Percentiles rank a stretch among this genome's conserved stretches.
Evolutionary conservation across 2,113 vertebrate genomes (phyloP).

Genomic region (Hydrolagus affinis): DNA sequence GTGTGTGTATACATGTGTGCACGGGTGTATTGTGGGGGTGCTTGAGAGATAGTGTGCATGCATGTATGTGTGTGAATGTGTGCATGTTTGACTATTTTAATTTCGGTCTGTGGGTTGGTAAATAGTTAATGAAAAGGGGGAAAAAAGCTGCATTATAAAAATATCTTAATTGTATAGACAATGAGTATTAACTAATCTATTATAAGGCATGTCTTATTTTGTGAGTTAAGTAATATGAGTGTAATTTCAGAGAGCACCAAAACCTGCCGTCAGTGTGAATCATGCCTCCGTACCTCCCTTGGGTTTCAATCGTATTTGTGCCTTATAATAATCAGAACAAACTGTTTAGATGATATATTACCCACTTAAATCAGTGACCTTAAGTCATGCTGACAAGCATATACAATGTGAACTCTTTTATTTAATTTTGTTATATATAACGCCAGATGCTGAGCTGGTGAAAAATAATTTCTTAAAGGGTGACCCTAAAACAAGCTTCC

Average conservation of each 20-base stretch:
- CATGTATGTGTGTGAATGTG: too few relatives aligned
- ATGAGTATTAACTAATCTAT: background rate
- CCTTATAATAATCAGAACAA: slow-evolving; percentile 12
- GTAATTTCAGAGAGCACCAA: background rate
- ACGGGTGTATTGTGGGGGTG: too few relatives aligned
- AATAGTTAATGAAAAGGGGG: background rate
- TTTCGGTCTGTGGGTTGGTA: too few relatives aligned
- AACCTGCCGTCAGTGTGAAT: background rate
- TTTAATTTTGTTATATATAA: background rate
- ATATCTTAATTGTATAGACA: background rate
- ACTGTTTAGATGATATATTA: slow-evolving; percentile 1
- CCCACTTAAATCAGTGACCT: background rate
- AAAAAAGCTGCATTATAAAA: background rate
- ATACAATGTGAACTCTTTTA: background rate
- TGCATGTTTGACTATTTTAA: too few relatives aligned
- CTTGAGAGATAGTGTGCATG: too few relatives aligned
- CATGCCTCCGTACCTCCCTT: background rate
- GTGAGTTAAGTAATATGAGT: background rate
- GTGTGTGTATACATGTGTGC: too few relatives aligned
- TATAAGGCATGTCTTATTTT: background rate
- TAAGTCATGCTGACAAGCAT: background rate
- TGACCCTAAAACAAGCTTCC: background rate
- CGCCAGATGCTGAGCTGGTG: background rate
- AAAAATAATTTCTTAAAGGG: background rate
- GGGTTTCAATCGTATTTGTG: background rate